These are phyloP conservation scores for Sylvilagus bachmani DNA, from an alignment of 2,113 vertebrate species.

Conservation along the genomic window DNA sequence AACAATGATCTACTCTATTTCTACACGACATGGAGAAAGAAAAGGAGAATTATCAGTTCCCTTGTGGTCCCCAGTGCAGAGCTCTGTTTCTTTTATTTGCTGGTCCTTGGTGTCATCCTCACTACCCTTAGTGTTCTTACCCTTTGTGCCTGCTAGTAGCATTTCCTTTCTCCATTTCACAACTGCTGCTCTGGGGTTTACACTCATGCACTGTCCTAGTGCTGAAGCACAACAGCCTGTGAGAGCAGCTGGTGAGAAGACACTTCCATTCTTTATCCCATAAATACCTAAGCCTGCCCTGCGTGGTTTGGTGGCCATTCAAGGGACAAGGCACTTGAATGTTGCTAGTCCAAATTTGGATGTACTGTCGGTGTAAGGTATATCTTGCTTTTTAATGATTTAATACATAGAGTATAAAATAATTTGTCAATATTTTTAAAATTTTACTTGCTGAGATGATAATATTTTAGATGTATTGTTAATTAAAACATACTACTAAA, in stretches of 20 bases:
- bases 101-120: background rate
- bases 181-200: background rate
- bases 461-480: background rate
- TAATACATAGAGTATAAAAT: background rate
- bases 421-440: background rate
- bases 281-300: too few species aligned
- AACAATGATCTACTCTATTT: background rate
- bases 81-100: background rate
- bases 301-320: background rate
- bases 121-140: background rate
- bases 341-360: too few species aligned
- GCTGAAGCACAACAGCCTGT: background rate
- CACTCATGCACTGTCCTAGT: accelerated
- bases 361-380: background rate
- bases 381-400: background rate
- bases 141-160: too few species aligned
- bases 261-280: background rate
- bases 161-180: background rate
- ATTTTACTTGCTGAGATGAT: background rate
- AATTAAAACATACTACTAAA: background rate
- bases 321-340: background rate
- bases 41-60: background rate
- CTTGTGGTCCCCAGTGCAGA: background rate
- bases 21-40: background rate
- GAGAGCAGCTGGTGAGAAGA: background rate